Conservation (phyloP, 2,113 vertebrate species). For the Microtus pennsylvanicus region DNA sequence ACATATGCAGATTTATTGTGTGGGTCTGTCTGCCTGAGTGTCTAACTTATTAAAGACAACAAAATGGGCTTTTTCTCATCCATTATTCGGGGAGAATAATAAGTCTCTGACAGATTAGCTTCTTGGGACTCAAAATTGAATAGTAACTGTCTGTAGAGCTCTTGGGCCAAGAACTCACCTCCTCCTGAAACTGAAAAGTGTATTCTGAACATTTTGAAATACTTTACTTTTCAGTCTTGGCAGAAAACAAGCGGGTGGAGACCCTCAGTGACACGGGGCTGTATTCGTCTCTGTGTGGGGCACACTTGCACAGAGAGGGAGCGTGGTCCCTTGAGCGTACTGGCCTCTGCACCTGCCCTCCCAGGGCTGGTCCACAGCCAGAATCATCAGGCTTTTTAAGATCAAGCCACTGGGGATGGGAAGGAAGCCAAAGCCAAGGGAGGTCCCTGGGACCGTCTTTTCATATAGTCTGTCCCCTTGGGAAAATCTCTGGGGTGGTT, state of each 20-base stretch:
- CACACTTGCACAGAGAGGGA: neutral
- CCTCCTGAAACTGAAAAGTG: neutral
- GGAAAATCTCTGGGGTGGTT: neutral
- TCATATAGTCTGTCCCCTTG: neutral
- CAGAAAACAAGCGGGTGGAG: neutral
- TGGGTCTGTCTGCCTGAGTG: conserved; percentile 47
- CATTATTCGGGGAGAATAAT: conserved; percentile 71
- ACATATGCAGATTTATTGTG: conserved; percentile 14
- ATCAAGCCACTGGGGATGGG: neutral
- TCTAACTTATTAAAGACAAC: conserved; percentile 50
- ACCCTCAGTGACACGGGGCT: rapidly evolving
- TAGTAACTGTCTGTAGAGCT: conserved; percentile 47
- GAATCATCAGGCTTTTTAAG: rapidly evolving
- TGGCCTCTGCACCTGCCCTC: neutral
- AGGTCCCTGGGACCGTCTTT: neutral
- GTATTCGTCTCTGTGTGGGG: neutral
- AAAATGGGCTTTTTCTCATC: conserved; percentile 63
- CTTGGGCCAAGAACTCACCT: neutral
- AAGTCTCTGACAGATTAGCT: conserved; percentile 71
- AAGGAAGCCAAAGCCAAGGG: neutral
- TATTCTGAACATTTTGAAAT: neutral
- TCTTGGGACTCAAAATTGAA: conserved; percentile 17
- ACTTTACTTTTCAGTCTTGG: neutral
- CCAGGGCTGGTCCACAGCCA: neutral
- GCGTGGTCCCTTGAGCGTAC: rapidly evolving